Evolutionary conservation across 2,113 vertebrate genomes (phyloP), one percentile per base, ranked within the genome.

Genomic region (Oreochromis tanganicae): DNA sequence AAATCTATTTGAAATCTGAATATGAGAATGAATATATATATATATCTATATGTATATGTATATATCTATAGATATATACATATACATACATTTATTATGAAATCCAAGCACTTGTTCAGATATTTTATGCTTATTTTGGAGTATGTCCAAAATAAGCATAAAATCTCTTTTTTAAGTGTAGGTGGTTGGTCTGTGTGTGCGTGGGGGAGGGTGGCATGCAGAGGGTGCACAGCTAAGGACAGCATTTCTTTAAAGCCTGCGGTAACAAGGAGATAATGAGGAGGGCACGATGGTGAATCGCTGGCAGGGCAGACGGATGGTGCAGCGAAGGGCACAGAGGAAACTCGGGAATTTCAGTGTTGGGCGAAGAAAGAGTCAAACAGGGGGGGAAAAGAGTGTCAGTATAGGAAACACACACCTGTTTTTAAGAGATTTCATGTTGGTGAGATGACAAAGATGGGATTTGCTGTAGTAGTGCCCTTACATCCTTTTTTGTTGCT

Each of bases 221-320:
- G 43, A 75, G 71, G 71, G 46, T 50, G 41, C 24, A 78, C 71
- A 78, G 85, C 54, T 73, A 78, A 50, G 81, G 86, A 90, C 88
- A 85, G 86, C 80, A 41, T 79, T 81, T 83, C 17, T 85, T 87
- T 78, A 88, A 82, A 3, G 91, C 88, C 91, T 4, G 82, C 82
- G 92, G 88, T 85, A 90, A 85, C 86, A 29, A 27, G 68, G 85
- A 81, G 87, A 89, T 91, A 94, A 91, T 88, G 87, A 86, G 87
- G 56, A 88, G 88, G 90, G 89, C 88, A 90, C 66, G 84, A 88
- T 84, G 89, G 87, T 29, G 68, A 91, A 90, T 86, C 32, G 73
- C 84, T 88, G 87, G 85, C 81, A 88, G 89, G 89, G 85, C 87
- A 56, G 85, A 91, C 78, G 36, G 91, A 91, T 86, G 85, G 36